Conservation (phyloP, 2,113 vertebrate genomes). For the Dipodomys stephensi region DNA sequence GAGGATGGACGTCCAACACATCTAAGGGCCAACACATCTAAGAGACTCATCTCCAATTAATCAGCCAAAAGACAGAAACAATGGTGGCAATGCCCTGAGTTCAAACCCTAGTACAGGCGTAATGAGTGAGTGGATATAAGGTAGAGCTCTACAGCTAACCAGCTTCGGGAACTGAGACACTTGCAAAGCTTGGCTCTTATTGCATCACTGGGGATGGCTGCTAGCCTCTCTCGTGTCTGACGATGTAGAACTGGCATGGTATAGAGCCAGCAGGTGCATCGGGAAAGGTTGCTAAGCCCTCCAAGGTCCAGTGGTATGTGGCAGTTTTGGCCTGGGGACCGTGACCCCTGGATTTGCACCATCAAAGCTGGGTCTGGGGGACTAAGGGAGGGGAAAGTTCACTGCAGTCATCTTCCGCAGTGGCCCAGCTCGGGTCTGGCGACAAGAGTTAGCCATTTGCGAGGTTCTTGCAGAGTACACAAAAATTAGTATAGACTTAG, state of each 20-base stretch:
- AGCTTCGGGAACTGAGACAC: neutral
- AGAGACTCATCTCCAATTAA: no score
- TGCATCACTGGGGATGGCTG: neutral
- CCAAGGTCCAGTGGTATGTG: neutral
- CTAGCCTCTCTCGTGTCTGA: neutral
- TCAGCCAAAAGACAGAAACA: no score
- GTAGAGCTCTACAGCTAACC: neutral
- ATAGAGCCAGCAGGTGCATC: neutral
- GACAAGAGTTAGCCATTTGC: neutral
- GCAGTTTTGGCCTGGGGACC: neutral
- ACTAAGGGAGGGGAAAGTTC: neutral
- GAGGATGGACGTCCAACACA: no score
- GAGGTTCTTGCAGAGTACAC: neutral
- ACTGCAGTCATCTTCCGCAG: neutral
- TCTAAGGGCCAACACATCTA: no score
- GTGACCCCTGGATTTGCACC: neutral
- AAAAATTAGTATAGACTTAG: neutral
- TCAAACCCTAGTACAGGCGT: no score
- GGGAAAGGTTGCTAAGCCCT: neutral
- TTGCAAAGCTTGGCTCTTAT: neutral
- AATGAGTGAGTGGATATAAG: no score
- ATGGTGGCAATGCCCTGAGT: no score
- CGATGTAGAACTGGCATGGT: neutral
- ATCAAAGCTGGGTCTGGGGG: neutral
- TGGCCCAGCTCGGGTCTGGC: neutral